These are phyloP conservation scores for Melanotus villosus DNA, from an alignment of 2,888 invertebrate genomes.

Conservation along the genomic window DNA sequence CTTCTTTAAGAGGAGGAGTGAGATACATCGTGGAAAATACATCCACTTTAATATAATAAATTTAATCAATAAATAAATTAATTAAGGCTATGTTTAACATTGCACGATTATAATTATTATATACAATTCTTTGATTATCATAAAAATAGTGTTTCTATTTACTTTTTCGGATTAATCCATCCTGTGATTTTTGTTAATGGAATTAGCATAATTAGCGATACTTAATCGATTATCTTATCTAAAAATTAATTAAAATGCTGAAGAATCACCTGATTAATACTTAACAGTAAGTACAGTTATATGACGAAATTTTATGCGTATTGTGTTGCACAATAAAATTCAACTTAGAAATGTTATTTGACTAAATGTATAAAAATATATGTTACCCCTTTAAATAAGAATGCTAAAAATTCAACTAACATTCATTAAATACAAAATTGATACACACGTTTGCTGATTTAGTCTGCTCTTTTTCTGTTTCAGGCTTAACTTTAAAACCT, in stretches of 20 bases:
- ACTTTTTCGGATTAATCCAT: conserved; percentile 1
- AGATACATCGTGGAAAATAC: conserved; percentile 2
- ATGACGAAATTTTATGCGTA: not conserved
- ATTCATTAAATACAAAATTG: too few relatives aligned
- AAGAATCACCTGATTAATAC: not conserved
- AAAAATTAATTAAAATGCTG: not conserved
- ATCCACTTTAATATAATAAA: not conserved
- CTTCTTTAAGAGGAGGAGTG: not conserved
- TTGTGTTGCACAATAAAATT: not conserved
- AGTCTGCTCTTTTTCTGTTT: too few relatives aligned
- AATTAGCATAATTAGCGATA: conserved; percentile 2
- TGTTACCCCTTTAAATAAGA: not conserved
- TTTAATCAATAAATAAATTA: conserved; percentile 4
- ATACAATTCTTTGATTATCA: conserved; percentile 42
- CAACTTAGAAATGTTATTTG: not conserved
- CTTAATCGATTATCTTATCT: not conserved
- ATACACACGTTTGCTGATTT: too few relatives aligned
- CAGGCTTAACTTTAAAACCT: too few relatives aligned
- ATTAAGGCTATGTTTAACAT: conserved; percentile 40
- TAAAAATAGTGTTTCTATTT: conserved; percentile 42
- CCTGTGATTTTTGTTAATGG: conserved; percentile 7
- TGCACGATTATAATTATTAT: conserved; percentile 41
- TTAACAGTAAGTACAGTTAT: conserved; percentile 18
- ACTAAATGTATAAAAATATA: not conserved
- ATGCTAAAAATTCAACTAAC: too few relatives aligned